These are phyloP conservation scores for Philotrypesis tridentata DNA, from an alignment of 1,140 invertebrate species.

Conservation along the genomic window DNA sequence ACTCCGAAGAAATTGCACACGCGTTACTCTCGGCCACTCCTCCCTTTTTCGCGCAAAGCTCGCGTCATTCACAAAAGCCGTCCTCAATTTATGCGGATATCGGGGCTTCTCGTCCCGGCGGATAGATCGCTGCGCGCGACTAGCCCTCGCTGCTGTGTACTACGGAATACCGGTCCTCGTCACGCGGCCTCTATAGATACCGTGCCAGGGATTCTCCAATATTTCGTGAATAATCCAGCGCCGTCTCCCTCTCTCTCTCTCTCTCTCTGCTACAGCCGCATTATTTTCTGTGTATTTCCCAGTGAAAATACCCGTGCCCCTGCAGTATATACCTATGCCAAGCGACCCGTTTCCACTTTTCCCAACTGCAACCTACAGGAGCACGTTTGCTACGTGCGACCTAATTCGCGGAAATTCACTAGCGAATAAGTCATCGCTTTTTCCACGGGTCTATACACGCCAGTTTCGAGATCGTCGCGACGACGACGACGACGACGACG, in stretches of 20 bases:
- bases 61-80: slow-evolving; percentile 20
- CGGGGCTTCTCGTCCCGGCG: background rate
- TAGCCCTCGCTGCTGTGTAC: background rate
- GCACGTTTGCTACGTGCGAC: background rate
- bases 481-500: too few species aligned
- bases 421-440: background rate
- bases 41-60: background rate
- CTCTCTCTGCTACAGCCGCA: background rate
- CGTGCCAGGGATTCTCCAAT: background rate
- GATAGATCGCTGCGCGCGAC: background rate
- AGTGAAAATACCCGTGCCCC: too few species aligned
- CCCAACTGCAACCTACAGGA: background rate
- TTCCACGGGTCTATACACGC: too few species aligned
- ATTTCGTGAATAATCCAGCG: background rate
- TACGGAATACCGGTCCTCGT: background rate
- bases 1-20: background rate
- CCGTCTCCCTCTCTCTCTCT: background rate
- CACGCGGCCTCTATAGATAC: background rate
- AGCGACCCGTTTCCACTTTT: background rate
- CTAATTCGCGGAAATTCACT: slow-evolving; percentile 15
- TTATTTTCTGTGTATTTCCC: background rate
- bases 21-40: background rate
- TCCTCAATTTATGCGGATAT: slow-evolving; percentile 26
- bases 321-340: too few species aligned
- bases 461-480: too few species aligned